These are phyloP conservation scores for Eilema depressum DNA, from an alignment of 2,888 invertebrate genomes.

Conservation along the genomic window DNA sequence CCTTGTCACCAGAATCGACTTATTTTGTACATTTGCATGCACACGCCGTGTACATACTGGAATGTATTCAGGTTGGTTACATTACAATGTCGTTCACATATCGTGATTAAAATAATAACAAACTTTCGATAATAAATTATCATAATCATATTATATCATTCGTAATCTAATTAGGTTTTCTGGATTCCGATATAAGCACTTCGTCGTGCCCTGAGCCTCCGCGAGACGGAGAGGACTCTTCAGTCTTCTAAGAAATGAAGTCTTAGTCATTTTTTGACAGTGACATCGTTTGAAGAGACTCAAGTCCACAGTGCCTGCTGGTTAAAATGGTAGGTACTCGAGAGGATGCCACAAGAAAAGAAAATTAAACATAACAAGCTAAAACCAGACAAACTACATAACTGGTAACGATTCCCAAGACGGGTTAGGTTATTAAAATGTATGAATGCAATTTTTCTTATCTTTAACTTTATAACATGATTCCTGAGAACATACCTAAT, in stretches of 20 bases:
- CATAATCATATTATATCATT: neutral
- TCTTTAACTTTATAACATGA: neutral
- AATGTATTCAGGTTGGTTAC: neutral
- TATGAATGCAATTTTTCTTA: neutral
- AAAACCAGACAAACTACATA: too few species aligned
- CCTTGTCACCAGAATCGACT: neutral
- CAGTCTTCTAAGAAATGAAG: too few species aligned
- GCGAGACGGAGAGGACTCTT: too few species aligned
- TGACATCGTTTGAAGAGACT: too few species aligned
- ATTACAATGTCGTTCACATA: neutral
- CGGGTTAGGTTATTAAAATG: neutral
- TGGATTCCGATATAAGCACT: too few species aligned
- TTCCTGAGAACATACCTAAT: neutral
- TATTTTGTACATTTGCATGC: slow-evolving; percentile 2
- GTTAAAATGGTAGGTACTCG: neutral
- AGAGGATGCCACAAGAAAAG: neutral
- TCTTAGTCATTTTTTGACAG: too few species aligned
- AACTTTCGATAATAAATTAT: neutral
- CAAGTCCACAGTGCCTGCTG: too few species aligned
- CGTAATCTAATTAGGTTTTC: neutral
- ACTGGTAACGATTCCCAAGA: neutral
- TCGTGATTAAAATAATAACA: neutral
- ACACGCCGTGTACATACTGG: neutral
- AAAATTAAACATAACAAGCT: too few species aligned
- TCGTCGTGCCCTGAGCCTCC: too few species aligned